phyloP scores from a whole-genome alignment of 2,113 vertebrate genomes.

The Hoplias malabaricus region DNA sequence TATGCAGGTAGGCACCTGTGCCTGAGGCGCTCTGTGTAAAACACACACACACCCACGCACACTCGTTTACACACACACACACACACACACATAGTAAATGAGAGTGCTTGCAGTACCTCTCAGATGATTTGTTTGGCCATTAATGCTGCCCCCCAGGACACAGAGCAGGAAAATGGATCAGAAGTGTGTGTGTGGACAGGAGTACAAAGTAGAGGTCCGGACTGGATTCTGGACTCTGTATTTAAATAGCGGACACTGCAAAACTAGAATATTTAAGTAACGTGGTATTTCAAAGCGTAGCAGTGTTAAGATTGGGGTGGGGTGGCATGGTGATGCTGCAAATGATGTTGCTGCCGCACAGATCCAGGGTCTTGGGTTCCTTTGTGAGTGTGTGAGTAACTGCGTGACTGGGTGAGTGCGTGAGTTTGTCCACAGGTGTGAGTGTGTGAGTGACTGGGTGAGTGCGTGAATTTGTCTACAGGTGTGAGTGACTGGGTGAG shows the following conservation, averaged over 20 bases:
- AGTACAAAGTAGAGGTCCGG: conserved; percentile 29
- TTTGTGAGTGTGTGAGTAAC: conserved; percentile 24
- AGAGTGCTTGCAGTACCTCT: conserved; percentile 48
- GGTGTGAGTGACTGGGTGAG: too few relatives aligned
- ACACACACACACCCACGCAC: conserved; percentile 5
- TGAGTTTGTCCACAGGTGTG: too few relatives aligned
- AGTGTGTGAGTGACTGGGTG: too few relatives aligned
- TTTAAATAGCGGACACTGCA: too few relatives aligned
- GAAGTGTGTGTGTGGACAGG: conserved; percentile 44
- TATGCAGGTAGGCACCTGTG: conserved; percentile 48
- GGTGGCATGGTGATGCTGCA: too few relatives aligned
- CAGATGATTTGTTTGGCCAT: conserved; percentile 62
- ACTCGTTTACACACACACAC: conserved; percentile 21
- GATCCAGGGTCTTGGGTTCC: too few relatives aligned
- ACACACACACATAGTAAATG: conserved; percentile 24
- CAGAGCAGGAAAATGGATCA: conserved; percentile 58
- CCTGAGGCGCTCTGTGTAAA: conserved; percentile 33
- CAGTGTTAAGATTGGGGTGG: too few relatives aligned
- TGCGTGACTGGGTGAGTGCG: too few relatives aligned
- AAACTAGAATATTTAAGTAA: too few relatives aligned
- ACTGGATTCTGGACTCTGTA: background rate
- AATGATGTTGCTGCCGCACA: too few relatives aligned
- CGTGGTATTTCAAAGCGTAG: too few relatives aligned
- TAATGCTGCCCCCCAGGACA: conserved; percentile 54
- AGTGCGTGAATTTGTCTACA: too few relatives aligned